Conservation (phyloP, 2,797 vertebrate species). For the Hoplostethus atlanticus region DNA sequence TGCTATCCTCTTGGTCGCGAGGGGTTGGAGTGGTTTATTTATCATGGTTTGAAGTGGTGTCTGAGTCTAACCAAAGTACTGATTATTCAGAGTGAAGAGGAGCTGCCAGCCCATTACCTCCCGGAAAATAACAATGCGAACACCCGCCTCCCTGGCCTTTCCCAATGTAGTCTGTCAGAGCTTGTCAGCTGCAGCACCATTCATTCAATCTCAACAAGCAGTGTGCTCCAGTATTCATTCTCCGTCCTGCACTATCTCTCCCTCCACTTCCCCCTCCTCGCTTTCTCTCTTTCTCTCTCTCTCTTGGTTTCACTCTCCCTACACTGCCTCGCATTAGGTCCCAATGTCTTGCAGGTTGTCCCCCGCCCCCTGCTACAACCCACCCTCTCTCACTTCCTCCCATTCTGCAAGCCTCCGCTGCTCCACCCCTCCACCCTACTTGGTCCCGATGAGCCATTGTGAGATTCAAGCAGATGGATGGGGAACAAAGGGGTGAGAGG, state of each 20-base stretch:
- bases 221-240: slow-evolving; percentile 72
- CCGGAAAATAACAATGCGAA: slow-evolving; percentile 79
- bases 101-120: slow-evolving; percentile 81
- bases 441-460: slow-evolving; percentile 87
- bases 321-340: slow-evolving; percentile 62
- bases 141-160: slow-evolving; percentile 69
- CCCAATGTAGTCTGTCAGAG: slow-evolving; percentile 75
- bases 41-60: slow-evolving; percentile 84
- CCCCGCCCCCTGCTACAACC: slow-evolving; percentile 31
- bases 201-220: slow-evolving; percentile 82
- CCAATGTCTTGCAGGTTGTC: slow-evolving; percentile 70
- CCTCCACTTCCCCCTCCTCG: slow-evolving; percentile 20
- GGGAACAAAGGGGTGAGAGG: slow-evolving; percentile 87
- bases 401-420: slow-evolving; percentile 66
- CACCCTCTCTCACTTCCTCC: slow-evolving; percentile 71
- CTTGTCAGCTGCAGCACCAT: slow-evolving; percentile 80
- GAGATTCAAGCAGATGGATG: slow-evolving; percentile 93
- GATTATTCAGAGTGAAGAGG: slow-evolving; percentile 86
- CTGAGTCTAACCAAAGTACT: slow-evolving; percentile 80
- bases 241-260: slow-evolving; percentile 63
- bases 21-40: slow-evolving; percentile 83
- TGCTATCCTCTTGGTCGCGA: slow-evolving; percentile 69
- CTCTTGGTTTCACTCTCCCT: slow-evolving; percentile 59
- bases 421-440: slow-evolving; percentile 80
- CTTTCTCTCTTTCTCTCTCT: slow-evolving; percentile 24